These are phyloP conservation scores for Meleagris gallopavo DNA, from an alignment of 2,113 vertebrate genomes.

Conservation along the genomic window DNA sequence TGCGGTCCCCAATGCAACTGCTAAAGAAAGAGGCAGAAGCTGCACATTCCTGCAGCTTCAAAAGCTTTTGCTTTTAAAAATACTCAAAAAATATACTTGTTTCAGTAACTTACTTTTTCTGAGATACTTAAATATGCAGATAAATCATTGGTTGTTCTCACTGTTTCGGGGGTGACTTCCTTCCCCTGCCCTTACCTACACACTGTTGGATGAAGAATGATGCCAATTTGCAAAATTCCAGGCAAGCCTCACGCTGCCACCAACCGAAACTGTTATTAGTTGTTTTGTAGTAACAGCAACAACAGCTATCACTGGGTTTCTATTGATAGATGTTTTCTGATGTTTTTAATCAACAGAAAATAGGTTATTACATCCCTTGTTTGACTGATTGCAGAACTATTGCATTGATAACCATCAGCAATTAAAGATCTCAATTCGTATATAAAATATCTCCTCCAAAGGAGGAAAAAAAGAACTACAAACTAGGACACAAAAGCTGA, in stretches of 20 bases:
- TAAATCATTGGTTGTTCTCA: not conserved
- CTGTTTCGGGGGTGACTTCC: not conserved
- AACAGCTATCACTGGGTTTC: not conserved
- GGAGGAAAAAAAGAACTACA: not conserved
- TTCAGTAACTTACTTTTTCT: not conserved
- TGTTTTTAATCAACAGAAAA: not conserved
- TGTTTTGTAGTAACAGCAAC: not conserved
- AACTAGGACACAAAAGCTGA: not conserved
- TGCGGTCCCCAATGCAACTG: rapidly evolving
- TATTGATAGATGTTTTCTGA: not conserved
- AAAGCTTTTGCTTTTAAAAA: not conserved
- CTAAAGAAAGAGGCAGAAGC: not conserved
- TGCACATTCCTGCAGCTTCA: not conserved
- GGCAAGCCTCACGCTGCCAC: not conserved
- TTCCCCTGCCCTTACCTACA: not conserved
- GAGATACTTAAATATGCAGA: not conserved
- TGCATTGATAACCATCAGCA: not conserved
- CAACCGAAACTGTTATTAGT: not conserved
- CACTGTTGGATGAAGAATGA: not conserved
- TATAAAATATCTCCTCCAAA: not conserved
- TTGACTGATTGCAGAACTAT: not conserved
- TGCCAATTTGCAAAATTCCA: not conserved
- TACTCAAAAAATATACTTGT: not conserved
- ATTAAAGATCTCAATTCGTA: conserved; percentile 1
- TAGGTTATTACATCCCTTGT: not conserved